phyloP scores from a whole-genome alignment of 2,797 vertebrate species.

The Anguilla anguilla region DNA sequence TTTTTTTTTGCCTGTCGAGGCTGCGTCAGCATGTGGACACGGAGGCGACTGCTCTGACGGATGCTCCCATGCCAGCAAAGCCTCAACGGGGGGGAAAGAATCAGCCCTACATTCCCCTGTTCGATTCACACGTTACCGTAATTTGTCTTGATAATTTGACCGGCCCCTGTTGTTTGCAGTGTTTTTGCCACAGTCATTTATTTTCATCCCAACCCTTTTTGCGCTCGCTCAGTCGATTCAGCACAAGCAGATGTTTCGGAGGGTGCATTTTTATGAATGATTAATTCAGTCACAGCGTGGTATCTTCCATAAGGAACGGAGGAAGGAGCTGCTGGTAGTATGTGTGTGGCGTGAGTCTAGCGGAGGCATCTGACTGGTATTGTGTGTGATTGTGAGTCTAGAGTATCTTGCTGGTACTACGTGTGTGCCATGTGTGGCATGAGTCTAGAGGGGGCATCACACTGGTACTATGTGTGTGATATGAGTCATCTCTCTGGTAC shows the following conservation, averaged over 20 bases:
- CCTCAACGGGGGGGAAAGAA: not conserved
- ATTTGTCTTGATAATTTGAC: not conserved
- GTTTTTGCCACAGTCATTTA: not conserved
- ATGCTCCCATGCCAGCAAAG: not conserved
- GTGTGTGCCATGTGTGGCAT: too few species aligned
- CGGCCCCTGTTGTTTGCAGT: not conserved
- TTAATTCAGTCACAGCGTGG: not conserved
- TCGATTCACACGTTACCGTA: not conserved
- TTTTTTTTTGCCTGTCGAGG: not conserved
- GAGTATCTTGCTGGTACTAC: not conserved
- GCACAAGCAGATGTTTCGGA: not conserved
- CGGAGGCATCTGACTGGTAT: too few species aligned
- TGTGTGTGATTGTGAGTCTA: too few species aligned
- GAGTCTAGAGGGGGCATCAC: too few species aligned
- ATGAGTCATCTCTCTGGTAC: too few species aligned
- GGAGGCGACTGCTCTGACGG: not conserved
- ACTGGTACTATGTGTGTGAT: not conserved
- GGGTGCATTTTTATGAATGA: not conserved
- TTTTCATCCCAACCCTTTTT: not conserved
- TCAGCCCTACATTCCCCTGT: too few species aligned
- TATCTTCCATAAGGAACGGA: not conserved
- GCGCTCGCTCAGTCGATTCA: not conserved
- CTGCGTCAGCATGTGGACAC: not conserved
- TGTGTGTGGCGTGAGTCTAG: too few species aligned
- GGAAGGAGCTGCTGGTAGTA: not conserved